A percentile compares a stretch with the other conserved stretches of the same genome.
Evolutionary conservation across 2,797 vertebrate species (phyloP).

Genomic region (Poecilia picta): DNA sequence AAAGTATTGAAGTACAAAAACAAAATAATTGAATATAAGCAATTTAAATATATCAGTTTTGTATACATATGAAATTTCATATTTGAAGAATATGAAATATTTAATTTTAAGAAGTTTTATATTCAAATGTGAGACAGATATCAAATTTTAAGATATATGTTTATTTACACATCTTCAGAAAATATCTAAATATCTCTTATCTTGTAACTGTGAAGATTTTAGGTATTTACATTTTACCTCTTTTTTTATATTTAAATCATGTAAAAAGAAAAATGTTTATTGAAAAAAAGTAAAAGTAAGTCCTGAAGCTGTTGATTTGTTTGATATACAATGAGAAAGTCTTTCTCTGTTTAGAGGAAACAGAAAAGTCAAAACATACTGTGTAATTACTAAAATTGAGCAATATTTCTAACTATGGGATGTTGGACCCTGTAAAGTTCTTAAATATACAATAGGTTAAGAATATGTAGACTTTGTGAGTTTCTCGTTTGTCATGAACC

Average conservation of each 20-base stretch:
- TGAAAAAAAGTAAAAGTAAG: neutral
- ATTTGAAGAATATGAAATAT: too few relatives aligned
- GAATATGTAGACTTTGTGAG: slow-evolving; percentile 25
- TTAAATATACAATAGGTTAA: neutral
- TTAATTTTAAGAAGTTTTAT: neutral
- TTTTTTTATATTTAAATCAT: neutral
- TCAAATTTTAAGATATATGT: neutral
- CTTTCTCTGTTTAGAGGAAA: neutral
- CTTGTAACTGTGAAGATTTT: too few relatives aligned
- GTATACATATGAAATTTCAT: too few relatives aligned
- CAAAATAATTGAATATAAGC: neutral
- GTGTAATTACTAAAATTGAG: neutral
- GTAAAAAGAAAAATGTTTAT: neutral
- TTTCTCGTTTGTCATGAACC: slow-evolving; percentile 44
- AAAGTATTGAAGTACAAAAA: neutral
- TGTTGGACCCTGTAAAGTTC: neutral
- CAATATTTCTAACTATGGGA: neutral
- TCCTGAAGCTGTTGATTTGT: neutral
- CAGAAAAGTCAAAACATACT: neutral
- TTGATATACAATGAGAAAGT: neutral
- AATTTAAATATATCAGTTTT: too few relatives aligned
- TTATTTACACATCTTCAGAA: neutral
- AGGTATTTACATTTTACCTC: neutral
- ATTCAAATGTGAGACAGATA: neutral
- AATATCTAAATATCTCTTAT: neutral